Evolutionary conservation across 2,113 vertebrate species (phyloP).

Genomic region (Podocnemis expansa): DNA sequence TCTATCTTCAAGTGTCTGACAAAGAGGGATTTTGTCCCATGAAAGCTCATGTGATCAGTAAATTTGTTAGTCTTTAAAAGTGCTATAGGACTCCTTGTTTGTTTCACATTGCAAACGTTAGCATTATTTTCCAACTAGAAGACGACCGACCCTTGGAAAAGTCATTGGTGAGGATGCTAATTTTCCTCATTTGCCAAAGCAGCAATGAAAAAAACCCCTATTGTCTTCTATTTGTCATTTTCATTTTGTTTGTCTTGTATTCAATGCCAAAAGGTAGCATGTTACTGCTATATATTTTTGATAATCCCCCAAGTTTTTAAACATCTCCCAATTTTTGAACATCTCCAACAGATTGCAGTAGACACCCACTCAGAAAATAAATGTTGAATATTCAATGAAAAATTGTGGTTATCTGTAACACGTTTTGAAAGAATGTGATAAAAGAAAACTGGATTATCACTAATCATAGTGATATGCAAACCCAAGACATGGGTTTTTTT

Average conservation of each 20-base stretch:
- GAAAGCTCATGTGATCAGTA: too few relatives aligned
- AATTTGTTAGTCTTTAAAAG: too few relatives aligned
- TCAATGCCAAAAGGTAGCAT: neutral
- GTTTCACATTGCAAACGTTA: neutral
- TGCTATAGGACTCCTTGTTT: too few relatives aligned
- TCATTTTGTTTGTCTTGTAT: neutral
- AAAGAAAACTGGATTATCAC: neutral
- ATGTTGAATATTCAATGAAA: neutral
- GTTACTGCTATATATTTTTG: neutral
- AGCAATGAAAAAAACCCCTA: neutral
- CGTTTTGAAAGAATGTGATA: neutral
- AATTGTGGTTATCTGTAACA: neutral
- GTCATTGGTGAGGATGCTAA: rapidly evolving
- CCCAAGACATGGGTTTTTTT: too few relatives aligned
- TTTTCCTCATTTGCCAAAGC: neutral
- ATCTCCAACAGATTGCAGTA: neutral
- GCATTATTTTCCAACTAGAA: neutral
- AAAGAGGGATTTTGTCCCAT: too few relatives aligned
- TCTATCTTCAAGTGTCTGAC: too few relatives aligned
- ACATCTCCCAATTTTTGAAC: neutral
- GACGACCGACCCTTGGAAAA: neutral
- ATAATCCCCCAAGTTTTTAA: neutral
- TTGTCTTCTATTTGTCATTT: neutral
- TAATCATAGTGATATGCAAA: neutral
- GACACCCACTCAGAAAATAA: neutral